A percentile compares a stretch with the other conserved stretches of the same genome.
Conservation (phyloP, 2,888 invertebrate genomes). For the Andrena bucephala region DNA sequence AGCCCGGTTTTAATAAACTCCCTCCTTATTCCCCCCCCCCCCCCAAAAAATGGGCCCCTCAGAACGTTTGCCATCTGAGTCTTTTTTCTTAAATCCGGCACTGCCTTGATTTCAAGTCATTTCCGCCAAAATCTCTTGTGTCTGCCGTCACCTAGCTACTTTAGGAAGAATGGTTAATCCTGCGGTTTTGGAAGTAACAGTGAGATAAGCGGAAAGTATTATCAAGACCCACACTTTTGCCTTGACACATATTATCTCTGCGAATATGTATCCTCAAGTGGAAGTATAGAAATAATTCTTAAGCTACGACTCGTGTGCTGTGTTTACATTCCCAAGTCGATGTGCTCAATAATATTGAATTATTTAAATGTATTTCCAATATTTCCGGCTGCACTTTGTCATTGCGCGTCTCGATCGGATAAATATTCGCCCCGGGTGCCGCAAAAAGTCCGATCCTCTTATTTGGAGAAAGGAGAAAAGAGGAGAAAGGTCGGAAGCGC, state of each 20-base stretch:
- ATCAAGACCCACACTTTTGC: neutral
- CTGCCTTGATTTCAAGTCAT: neutral
- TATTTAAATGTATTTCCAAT: neutral
- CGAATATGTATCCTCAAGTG: neutral
- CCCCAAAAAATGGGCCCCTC: no score
- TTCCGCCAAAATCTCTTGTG: slow-evolving; percentile 5
- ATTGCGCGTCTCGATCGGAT: slow-evolving; percentile 12
- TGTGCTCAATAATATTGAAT: no score
- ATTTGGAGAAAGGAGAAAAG: slow-evolving; percentile 60
- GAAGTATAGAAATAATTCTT: neutral
- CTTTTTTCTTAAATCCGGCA: no score
- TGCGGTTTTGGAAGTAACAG: neutral
- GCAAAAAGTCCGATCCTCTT: slow-evolving; percentile 51
- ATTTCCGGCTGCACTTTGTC: neutral
- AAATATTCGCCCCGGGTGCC: slow-evolving; percentile 16
- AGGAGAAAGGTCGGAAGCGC: slow-evolving; percentile 65
- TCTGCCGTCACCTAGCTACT: neutral
- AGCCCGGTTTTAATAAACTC: no score
- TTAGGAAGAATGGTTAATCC: neutral
- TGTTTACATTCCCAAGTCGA: no score
- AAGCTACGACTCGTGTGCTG: no score
- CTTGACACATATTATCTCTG: neutral
- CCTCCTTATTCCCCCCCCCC: no score
- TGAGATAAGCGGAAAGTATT: neutral
- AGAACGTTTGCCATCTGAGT: no score